Base-by-base conservation (phyloP, 2,888 invertebrate species). In the Cactoblastis cactorum region DNA sequence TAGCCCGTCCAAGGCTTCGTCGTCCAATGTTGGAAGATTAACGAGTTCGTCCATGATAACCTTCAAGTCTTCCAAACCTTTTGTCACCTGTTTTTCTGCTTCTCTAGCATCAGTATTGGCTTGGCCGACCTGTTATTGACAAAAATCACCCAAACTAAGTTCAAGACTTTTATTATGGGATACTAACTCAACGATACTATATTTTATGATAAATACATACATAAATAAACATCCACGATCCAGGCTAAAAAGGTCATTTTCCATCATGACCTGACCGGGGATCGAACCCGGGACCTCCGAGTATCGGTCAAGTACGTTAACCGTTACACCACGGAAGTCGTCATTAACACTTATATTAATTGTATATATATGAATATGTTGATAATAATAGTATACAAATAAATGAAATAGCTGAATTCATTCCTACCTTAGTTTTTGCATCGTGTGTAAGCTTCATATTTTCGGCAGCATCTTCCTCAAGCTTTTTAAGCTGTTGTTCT, bases 21-120 rank as follows among this genome's bases (percentile, higher is more conserved):
- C 93, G 57, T 94, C 93, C 24, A 96, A 92, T 47, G 94, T 93
- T 0, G 94, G 94, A 0, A 96, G 85, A 66, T 94, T 94, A 59
- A 93, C 91, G 14, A 97, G 83, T 66, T 96, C 95, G 17, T 93
- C 92, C 69, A 94, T 92, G 51, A 97, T 96, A 38, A 92, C 92
- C 53, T 94, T 91, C 3, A 98, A 92, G 57, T 95, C 95, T 5
- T 91, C 91, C 38, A 96, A 85, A 0, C 97, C 96, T 63, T 95
- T 94, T 19, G 93, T 91, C 0, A 98, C 96, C 81, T 95, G 95
- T 58, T 93, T 93, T 50, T 95, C 93, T 0, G 97, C 96, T 62
- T 95, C 93, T 47, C 92, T 91, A 0, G 97, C 95, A 60, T 95
- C 95, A 3, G 93, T 95, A 71, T 95, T 96, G 0, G 97, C 97